Base-by-base conservation (phyloP, 2,888 invertebrate species). In the Nowickia ferox region DNA sequence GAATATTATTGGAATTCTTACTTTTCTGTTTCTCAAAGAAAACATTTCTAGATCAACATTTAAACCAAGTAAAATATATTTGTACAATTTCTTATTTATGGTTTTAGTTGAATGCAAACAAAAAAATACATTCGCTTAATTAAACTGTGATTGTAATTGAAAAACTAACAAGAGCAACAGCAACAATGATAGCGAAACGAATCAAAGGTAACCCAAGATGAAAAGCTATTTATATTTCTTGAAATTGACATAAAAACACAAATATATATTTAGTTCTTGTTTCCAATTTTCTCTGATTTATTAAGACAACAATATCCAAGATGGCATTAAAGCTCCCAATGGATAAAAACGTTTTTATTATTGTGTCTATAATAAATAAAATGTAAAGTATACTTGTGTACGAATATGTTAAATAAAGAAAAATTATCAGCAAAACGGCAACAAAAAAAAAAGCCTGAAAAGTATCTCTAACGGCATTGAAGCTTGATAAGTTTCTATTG, bases 241-340 rank as follows among this genome's bases (percentile, higher is more conserved):
- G 11, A 22, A 81, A 68, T 81, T 81, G 68, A 48, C 81, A 75
- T 69, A 68, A 13, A 75, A 69, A 76, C 82, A 82, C 61, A 82
- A 63, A 76, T 82, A 82, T 79, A 63, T 9, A 53, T 61, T 59
- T 53, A 22, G 44, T 42, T 74, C 42, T 40, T 44, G 15, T 57
- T 15, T n/a, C 6, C 22, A 48, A 30, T 46, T 19, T 30, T 65
- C 53, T 17, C 3, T 61, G 6, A 48, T 9, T 48, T 48, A 22
- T 53, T 19, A 51, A 44, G 51, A 19, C 13, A 44, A 53, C 74
- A 19, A 53, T 59, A 38, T 53, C 17, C 10, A 48, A 71, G 38
- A 76, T 76, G 38, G 6, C 48, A 48, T 17, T 30, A 40, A 48
- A 46, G 9, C 22, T 30, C 15, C 4, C n/a, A 40, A 30, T 78